These are phyloP conservation scores for Temnothorax ravouxi DNA, from an alignment of 2,888 invertebrate species.

Conservation along the genomic window DNA sequence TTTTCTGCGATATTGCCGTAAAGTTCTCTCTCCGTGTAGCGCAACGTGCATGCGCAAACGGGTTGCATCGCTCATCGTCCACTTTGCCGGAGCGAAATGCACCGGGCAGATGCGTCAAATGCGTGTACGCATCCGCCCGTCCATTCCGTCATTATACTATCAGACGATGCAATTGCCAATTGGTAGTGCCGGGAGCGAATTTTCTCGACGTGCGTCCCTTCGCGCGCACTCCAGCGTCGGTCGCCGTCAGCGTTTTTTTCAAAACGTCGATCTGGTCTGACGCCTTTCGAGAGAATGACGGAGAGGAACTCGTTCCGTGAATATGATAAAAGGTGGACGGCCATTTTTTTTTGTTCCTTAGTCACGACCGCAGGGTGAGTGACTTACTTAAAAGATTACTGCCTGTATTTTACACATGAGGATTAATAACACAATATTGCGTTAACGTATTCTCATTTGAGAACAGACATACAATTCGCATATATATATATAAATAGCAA, in stretches of 20 bases:
- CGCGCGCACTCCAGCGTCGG: conserved; percentile 33
- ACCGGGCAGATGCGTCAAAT: conserved; percentile 69
- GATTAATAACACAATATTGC: conserved; percentile 12
- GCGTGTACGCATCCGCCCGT: conserved; percentile 73
- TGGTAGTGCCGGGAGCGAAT: conserved; percentile 72
- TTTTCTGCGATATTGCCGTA: conserved; percentile 17
- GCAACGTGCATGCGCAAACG: conserved; percentile 39
- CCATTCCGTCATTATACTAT: conserved; percentile 79
- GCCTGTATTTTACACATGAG: conserved; percentile 28
- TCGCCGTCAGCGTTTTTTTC: conserved; percentile 30
- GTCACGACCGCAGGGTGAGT: conserved; percentile 11
- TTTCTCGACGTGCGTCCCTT: conserved; percentile 65
- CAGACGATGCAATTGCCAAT: conserved; percentile 82
- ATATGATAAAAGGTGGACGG: conserved; percentile 51
- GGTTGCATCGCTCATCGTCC: conserved; percentile 56
- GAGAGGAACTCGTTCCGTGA: conserved; percentile 50
- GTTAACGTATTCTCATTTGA: conserved; percentile 1
- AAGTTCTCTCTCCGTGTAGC: background rate
- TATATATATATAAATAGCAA: background rate
- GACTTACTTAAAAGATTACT: conserved; percentile 25
- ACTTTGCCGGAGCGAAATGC: conserved; percentile 68
- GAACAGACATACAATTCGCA: background rate
- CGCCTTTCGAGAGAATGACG: conserved; percentile 50
- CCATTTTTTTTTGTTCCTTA: background rate
- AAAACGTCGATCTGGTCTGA: conserved; percentile 49